Evolutionary conservation across 1,140 invertebrate species (phyloP), one percentile per base, ranked within the genome.

Genomic region (Holotrichia oblita): DNA sequence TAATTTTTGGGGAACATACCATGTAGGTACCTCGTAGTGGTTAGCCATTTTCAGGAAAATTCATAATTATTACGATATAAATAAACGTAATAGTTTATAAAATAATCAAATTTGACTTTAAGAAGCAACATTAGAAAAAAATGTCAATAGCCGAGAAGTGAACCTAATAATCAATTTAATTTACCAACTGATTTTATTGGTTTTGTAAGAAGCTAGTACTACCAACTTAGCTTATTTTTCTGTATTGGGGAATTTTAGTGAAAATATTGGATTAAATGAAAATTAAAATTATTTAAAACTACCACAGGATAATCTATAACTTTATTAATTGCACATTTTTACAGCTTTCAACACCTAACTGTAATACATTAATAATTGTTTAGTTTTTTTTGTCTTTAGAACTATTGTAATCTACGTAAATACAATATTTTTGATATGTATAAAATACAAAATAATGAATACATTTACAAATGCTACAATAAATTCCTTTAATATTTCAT

Each of bases 11-110:
- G 34, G 44, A 27, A 79, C 90, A 88, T 90, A 95, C 94, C 95
- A 96, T 87, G 88, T 94, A 14, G 95, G 95, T 76, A 96, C 93
- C 86, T 96, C 94, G 83, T 96, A 96, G 85, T 95, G 94, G 85
- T 95, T 96, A 59, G 94, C 94, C 94, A 96, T 95, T 79, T 76
- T 74, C 73, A 14, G 40, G 14, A 24, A 41, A 41, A 41, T 17
- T 74, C 41, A 74, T 74, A 20, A 74, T 40, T 72, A 27, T 3
- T 74, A 22, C 61, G 17, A 69, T 69, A 55, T 55, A 55, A 55
- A 55, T 55, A 55, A 55, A 55, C 17, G 27, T 48, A 48, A 69
- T 27, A 69, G 20, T 69, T 69, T 27, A 3, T 10, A 69, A 69
- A 69, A 69, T 69, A 69, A 69, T 34, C 12, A 69, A 69, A 69